Evolutionary conservation across 2,888 invertebrate genomes (phyloP), one percentile per base, ranked within the genome.

Genomic region (Gibbula magus): DNA sequence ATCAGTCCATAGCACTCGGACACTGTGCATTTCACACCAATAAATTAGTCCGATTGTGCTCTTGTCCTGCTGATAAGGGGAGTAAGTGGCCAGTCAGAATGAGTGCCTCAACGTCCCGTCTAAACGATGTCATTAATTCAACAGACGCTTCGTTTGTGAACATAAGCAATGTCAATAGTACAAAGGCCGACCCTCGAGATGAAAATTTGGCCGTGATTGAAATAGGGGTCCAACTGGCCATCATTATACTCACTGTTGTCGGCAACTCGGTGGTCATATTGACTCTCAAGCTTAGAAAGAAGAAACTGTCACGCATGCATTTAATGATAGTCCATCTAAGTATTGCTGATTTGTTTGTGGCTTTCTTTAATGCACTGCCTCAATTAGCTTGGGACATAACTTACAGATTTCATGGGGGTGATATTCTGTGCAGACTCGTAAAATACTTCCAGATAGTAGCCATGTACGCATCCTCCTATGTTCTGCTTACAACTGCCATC

Each of bases 251-350:
- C n/a, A 82, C 84, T 13, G 73, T 84, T 8, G 67, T 73, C 45
- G 84, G 84, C 66, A 95, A 95, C 89, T 91, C 93, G 8, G 93
- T 94, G 18, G 95, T 95, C 1, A 90, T 95, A 35, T 88, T 94
- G 54, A 94, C 95, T 10, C 93, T 95, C 67, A 94, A 94, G 91
- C 91, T 94, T 16, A 92, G 94, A 70, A 91, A 94, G 39, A 94
- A 94, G 86, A 95, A 95, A 88, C 92, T 95, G 29, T 94, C 95
- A 7, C 93, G 95, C 54, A 95, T 95, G 95, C 95, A 95, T 89
- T 95, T 95, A 90, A 95, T 96, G 91, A 95, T 96, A 84, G 92
- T 95, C 54, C 95, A 96, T 89, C 93, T 96, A 79, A 95, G 95
- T 87, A 92, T 95, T 66, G 95, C 96, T 1, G 96, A 96, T 90